Evolutionary conservation across 2,797 vertebrate genomes (phyloP).

Genomic region (Hirundo rustica): DNA sequence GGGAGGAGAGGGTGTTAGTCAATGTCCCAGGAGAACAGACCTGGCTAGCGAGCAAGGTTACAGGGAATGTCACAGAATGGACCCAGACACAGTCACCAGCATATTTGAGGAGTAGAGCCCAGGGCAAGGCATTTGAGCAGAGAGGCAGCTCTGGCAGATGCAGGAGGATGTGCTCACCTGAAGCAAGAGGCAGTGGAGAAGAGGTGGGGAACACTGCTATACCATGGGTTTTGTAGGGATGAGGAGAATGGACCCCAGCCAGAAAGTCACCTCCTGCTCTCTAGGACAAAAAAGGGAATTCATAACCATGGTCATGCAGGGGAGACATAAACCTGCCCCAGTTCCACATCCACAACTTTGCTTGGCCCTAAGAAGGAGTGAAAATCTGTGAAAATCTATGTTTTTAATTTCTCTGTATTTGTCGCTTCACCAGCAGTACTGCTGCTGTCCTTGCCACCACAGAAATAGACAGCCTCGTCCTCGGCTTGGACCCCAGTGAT

Average conservation of each 20-base stretch:
- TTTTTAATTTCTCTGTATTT: background rate
- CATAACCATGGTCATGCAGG: background rate
- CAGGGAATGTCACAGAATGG: background rate
- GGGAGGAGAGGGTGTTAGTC: background rate
- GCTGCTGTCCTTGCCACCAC: background rate
- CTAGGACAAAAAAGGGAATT: background rate
- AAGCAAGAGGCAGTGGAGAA: background rate
- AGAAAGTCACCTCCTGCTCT: background rate
- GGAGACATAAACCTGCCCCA: background rate
- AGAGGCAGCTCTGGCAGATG: background rate
- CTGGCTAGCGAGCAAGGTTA: background rate
- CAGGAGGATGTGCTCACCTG: background rate
- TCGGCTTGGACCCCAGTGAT: background rate
- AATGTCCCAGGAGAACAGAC: background rate
- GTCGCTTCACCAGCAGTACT: background rate
- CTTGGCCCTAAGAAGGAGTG: background rate
- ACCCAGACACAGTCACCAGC: rapidly evolving
- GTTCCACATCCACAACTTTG: background rate
- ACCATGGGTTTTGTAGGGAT: background rate
- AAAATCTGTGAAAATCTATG: background rate
- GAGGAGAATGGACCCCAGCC: background rate
- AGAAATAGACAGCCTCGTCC: background rate
- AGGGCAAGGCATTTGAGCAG: background rate
- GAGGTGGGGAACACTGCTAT: background rate
- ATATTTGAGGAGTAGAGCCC: background rate